Conservation (phyloP, 2,113 vertebrate genomes). For the Andinoacara biseriatus region DNA sequence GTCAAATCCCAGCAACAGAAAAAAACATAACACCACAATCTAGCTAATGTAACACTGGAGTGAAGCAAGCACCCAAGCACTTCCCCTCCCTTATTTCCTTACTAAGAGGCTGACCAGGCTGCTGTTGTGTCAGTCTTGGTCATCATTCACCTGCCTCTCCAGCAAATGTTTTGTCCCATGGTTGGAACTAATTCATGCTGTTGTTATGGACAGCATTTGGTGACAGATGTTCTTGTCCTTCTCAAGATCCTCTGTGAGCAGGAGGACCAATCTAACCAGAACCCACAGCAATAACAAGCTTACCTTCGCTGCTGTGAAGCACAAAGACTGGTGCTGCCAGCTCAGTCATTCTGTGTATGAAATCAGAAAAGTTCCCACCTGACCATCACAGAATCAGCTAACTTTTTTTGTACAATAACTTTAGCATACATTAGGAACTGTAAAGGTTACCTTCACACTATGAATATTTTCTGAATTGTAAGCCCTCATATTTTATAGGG, state of each 20-base stretch:
- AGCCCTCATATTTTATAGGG: too few species aligned
- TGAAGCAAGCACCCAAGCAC: neutral
- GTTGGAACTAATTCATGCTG: neutral
- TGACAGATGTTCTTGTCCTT: neutral
- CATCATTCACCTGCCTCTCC: neutral
- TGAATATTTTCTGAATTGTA: too few species aligned
- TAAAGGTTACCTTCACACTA: too few species aligned
- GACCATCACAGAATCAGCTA: neutral
- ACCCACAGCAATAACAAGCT: neutral
- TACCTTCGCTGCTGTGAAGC: neutral
- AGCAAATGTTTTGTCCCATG: neutral
- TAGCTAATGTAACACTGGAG: neutral
- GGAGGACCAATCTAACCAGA: neutral
- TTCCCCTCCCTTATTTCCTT: neutral
- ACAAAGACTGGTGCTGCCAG: neutral
- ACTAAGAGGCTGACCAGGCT: neutral
- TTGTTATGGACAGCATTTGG: neutral
- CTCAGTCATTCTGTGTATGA: neutral
- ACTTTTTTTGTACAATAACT: neutral
- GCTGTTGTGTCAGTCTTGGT: neutral
- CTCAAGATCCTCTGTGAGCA: neutral
- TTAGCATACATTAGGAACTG: neutral
- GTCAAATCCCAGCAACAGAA: too few species aligned
- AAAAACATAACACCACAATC: neutral
- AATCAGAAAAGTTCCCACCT: neutral